These are phyloP conservation scores for Motacilla alba DNA, from an alignment of 2,113 vertebrate genomes.

Conservation along the genomic window DNA sequence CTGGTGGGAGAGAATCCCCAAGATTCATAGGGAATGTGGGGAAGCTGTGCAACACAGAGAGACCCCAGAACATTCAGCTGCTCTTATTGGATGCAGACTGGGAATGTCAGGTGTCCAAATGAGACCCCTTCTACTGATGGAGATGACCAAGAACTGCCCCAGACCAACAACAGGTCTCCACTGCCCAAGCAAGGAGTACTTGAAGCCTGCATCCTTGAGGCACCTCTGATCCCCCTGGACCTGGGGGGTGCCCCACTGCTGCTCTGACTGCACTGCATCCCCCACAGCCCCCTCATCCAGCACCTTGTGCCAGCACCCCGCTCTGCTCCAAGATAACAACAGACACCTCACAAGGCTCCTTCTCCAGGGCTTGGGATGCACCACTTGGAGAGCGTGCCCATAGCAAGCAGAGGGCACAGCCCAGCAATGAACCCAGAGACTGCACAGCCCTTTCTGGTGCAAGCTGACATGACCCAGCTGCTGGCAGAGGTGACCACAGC, in stretches of 20 bases:
- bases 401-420: neutral
- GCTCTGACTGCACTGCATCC: neutral
- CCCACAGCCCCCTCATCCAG: rapidly evolving
- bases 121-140: neutral
- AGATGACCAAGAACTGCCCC: neutral
- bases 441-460: neutral
- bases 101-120: neutral
- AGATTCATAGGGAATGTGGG: neutral
- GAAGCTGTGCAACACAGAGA: neutral
- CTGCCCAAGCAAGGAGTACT: neutral
- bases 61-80: neutral
- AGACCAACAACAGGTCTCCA: neutral
- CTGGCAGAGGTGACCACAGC: neutral
- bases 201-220: neutral
- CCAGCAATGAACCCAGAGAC: neutral
- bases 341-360: neutral
- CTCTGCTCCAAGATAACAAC: rapidly evolving
- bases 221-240: rapidly evolving
- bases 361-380: neutral
- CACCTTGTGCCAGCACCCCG: rapidly evolving
- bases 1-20: neutral
- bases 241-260: neutral
- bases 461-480: neutral
- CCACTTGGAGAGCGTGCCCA: neutral
- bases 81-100: neutral